phyloP scores from a whole-genome alignment of 1,140 invertebrate genomes.

The Brachionus koreanus region DNA sequence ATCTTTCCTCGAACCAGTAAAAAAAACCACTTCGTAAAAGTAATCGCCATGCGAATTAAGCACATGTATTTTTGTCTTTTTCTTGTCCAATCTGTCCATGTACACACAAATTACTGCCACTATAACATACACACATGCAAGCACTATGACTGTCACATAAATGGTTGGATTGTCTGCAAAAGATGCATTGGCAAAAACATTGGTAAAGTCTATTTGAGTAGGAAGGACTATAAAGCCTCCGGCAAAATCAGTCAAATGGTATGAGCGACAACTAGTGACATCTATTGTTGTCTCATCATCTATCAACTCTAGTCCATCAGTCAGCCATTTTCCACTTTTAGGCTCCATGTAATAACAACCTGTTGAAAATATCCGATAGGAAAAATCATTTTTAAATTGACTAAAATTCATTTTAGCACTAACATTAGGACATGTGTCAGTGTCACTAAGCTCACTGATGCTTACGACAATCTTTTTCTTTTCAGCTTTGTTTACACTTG shows the following conservation, averaged over 20 bases:
- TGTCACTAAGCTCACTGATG: neutral
- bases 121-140: constrained; percentile 57
- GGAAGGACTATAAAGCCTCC: constrained; percentile 57
- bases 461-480: neutral
- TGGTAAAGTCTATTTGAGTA: constrained; percentile 58
- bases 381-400: neutral
- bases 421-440: neutral
- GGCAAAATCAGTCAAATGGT: constrained; percentile 57
- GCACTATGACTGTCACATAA: constrained; percentile 61
- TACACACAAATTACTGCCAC: constrained; percentile 59
- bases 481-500: neutral
- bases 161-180: constrained; percentile 63
- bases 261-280: constrained; percentile 51
- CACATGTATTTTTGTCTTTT: constrained; percentile 52
- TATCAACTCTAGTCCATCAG: constrained; percentile 4
- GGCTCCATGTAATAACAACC: constrained; percentile 11
- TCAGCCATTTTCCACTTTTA: neutral
- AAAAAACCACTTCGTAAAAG: constrained; percentile 62
- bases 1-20: constrained; percentile 60
- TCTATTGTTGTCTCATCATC: constrained; percentile 45
- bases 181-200: constrained; percentile 58
- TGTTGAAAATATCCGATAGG: neutral
- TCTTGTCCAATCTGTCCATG: constrained; percentile 46
- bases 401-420: neutral
- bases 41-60: constrained; percentile 61